A percentile compares a stretch with the other conserved stretches of the same genome.
These are phyloP conservation scores for Euura lappo DNA, from an alignment of 1,140 invertebrate genomes.

Conservation along the genomic window DNA sequence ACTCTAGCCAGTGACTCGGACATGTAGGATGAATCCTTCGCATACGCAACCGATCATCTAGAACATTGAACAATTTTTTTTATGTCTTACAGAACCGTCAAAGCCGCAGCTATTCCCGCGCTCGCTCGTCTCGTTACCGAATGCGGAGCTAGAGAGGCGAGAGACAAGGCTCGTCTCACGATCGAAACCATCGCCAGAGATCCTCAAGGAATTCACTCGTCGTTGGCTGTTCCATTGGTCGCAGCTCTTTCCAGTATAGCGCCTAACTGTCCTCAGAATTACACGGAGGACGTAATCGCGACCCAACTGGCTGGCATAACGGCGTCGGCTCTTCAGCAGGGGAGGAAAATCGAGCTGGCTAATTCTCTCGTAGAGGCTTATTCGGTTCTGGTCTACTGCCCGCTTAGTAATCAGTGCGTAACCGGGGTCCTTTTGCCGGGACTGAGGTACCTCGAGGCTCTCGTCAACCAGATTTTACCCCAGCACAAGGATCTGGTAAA, in stretches of 20 bases:
- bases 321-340: constrained; percentile 64
- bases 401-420: constrained; percentile 60
- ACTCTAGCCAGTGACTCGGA: constrained; percentile 75
- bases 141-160: constrained; percentile 63
- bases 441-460: constrained; percentile 60
- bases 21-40: constrained; percentile 60
- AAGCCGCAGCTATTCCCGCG: constrained; percentile 69
- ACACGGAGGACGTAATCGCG: constrained; percentile 69
- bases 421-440: constrained; percentile 58
- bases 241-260: constrained; percentile 61
- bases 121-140: constrained; percentile 71
- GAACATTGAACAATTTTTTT: not conserved
- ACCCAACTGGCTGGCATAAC: constrained; percentile 68
- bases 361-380: constrained; percentile 71
- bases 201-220: constrained; percentile 47
- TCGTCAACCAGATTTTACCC: constrained; percentile 58
- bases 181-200: constrained; percentile 67
- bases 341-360: constrained; percentile 65
- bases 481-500: constrained; percentile 60
- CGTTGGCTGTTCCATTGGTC: constrained; percentile 58
- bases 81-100: constrained; percentile 63
- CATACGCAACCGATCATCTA: not conserved
- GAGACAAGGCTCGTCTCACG: constrained; percentile 75
- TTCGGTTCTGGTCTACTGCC: constrained; percentile 70
- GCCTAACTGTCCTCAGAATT: constrained; percentile 60